Evolutionary conservation across 2,888 invertebrate genomes (phyloP), one percentile per base, ranked within the genome.

Genomic region (Tortrix viridana): DNA sequence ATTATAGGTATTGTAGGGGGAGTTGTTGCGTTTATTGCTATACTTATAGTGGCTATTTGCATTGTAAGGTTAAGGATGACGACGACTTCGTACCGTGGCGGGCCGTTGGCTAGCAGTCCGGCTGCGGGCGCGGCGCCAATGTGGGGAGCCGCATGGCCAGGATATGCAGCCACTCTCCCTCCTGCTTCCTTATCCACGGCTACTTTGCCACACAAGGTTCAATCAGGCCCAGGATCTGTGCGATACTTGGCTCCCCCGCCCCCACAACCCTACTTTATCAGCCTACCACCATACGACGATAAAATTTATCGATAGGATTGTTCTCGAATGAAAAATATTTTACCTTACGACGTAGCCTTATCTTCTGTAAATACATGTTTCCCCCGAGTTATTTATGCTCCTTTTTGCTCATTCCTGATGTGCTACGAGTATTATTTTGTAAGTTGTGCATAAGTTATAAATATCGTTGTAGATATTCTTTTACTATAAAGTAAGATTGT

Each of bases 1-100:
- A 98, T 98, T 56, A 98, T 98, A 65, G 97, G 97, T n/a, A 98
- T 98, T 70, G 97, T 98, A 0, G 97, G 97, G 0, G 97, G 98
- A 1, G 97, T 98, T 0, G 97, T 98, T 0, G 97, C 96, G 1
- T 97, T 98, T 79, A 97, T 98, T 69, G 96, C 96, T 12, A 96
- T 98, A 68, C 93, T 98, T 58, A 96, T 98, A 38, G 95, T 98
- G 26, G 95, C 95, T n/a, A 97, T 97, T 70, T 98, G 98, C 78
- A 96, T 98, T 44, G 96, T 97, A 37, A 93, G 97, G 16, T 84
- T 96, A 75, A 91, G 95, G 66, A 94, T 96, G 94, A 94, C 95
- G 43, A 94, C 92, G 9, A 92, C 93, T 0, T 95, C 95, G 48
- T 96, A 95, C 69, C 93, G 95, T 67, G 95, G 94, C 60, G 94